Base-by-base conservation (phyloP, 2,888 invertebrate species). In the Drosophila cyrtoloma region DNA sequence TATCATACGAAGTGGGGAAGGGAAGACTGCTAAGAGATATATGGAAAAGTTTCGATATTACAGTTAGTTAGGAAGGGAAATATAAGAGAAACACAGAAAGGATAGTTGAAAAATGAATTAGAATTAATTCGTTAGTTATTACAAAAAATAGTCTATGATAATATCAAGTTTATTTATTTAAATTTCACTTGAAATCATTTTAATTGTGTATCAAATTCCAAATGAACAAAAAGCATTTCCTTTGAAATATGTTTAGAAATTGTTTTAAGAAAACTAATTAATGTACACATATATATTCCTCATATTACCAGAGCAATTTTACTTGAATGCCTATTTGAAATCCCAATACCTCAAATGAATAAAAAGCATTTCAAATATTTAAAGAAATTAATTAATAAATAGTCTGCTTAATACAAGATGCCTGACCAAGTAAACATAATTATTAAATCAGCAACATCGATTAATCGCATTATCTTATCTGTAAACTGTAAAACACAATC, bases 401-500 rank as follows among this genome's bases (percentile, higher is more conserved):
- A 2, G 1, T 22, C 12, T 12, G n/a, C 10, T 10, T n/a, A n/a
- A n/a, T 16, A 7, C 37, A 37, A 42, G 16, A n/a, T 42, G 42
- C n/a, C 42, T 5, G 16, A 37, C 37, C 16, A 37, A 37, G 37
- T 3, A 3, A 39, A 39, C 5, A 42, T 1, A n/a, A n/a, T 9
- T n/a, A n/a, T 1, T 16, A 26, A 28, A 2, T 19, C 19, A 1
- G 19, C 10, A 50, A 6, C 37, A 42, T 26, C 26, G 4, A n/a
- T 53, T 14, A 33, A 26, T 33, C 28, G 12, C 6, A 26, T 58
- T 47, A n/a, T 16, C 5, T 63, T n/a, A 22, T 22, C 4, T 6
- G 19, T 9, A 2, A 33, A 53, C 47, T 59, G 9, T 59, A 32
- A 37, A 67, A n/a, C 10, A 22, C 33, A 60, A 64, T 64, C 75